Percentiles rank a stretch among this genome's conserved stretches.
Evolutionary conservation across 2,888 invertebrate species (phyloP).

Genomic region (Gonocerus acuteangulatus): DNA sequence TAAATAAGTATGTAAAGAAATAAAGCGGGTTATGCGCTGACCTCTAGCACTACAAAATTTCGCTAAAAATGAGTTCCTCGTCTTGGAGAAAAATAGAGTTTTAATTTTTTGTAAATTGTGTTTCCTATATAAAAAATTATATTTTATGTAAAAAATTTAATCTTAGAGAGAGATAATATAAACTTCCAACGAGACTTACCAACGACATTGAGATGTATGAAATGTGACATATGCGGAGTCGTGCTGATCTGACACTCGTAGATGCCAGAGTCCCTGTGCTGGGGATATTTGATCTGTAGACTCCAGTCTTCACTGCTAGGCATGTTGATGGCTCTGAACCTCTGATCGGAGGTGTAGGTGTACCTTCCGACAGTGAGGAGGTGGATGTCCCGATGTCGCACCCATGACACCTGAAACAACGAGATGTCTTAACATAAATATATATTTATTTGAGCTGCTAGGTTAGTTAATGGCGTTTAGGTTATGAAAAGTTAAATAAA

Average conservation of each 20-base stretch:
- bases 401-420: conserved; percentile 77
- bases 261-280: conserved; percentile 79
- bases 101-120: too few species aligned
- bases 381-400: conserved; percentile 82
- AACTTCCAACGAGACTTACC: too few species aligned
- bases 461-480: too few species aligned
- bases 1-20: too few species aligned
- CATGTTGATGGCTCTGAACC: conserved; percentile 79
- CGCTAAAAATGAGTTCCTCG: too few species aligned
- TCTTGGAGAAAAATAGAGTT: too few species aligned
- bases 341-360: conserved; percentile 85
- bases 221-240: conserved; percentile 86
- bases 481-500: too few species aligned
- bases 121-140: too few species aligned
- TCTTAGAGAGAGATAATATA: too few species aligned
- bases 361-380: conserved; percentile 80
- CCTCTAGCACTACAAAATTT: too few species aligned
- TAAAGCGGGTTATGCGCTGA: too few species aligned
- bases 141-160: too few species aligned
- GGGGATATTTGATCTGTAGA: conserved; percentile 84
- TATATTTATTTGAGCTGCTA: background rate
- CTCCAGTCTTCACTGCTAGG: conserved; percentile 83
- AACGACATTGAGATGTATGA: conserved; percentile 81
- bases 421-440: conserved; percentile 1
- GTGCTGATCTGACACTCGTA: conserved; percentile 94